A percentile compares a stretch with the other conserved stretches of the same genome.
phyloP scores from a whole-genome alignment of 2,113 vertebrate species.

The Psittacus erithacus region DNA sequence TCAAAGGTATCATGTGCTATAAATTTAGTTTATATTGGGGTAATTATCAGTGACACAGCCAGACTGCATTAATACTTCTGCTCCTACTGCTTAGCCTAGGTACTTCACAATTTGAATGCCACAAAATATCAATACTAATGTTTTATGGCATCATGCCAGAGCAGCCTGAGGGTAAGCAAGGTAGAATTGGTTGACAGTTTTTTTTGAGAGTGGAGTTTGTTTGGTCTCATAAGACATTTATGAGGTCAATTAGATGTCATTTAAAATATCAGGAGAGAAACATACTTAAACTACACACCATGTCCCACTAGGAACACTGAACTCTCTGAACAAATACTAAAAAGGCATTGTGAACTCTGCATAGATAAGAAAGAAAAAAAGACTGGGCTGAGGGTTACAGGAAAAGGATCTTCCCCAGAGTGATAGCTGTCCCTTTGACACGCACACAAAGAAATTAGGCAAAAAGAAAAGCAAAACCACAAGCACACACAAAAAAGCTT shows the following conservation, averaged over 20 bases:
- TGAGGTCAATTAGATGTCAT: constrained; percentile 76
- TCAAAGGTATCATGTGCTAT: constrained; percentile 57
- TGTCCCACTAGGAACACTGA: constrained; percentile 50
- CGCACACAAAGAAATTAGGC: neutral
- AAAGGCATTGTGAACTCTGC: neutral
- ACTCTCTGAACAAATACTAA: constrained; percentile 45
- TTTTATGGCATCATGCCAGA: constrained; percentile 75
- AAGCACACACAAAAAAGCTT: neutral
- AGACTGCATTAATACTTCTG: constrained; percentile 71
- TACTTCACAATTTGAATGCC: constrained; percentile 75
- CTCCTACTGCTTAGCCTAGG: constrained; percentile 47
- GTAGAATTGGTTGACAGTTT: constrained; percentile 69
- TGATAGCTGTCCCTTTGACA: neutral
- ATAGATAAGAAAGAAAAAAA: neutral
- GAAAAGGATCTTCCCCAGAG: constrained; percentile 14
- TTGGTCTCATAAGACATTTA: constrained; percentile 82
- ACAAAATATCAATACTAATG: constrained; percentile 80
- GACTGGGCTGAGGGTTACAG: neutral
- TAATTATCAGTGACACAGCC: constrained; percentile 73
- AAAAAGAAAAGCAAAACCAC: constrained; percentile 11
- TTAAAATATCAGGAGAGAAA: constrained; percentile 74
- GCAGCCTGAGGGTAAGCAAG: constrained; percentile 71
- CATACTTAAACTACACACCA: constrained; percentile 62
- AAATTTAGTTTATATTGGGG: constrained; percentile 75
- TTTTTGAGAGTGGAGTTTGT: constrained; percentile 76